These are phyloP conservation scores for Gymnocypris eckloni DNA, from an alignment of 2,797 vertebrate genomes.

Conservation along the genomic window DNA sequence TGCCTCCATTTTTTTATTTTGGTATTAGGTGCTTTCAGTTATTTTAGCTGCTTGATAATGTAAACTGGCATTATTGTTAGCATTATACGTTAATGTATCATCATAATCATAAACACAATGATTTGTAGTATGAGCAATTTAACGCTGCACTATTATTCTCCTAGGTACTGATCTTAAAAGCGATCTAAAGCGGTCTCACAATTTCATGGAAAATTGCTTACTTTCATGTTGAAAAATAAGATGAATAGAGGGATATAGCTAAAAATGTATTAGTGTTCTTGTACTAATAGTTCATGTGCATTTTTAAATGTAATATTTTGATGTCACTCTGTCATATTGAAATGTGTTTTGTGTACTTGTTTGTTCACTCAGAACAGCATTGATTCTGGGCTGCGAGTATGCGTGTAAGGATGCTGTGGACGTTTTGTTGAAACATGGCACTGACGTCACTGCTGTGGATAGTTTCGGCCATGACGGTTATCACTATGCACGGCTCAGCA, in stretches of 20 bases:
- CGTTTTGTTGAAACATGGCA: conserved; percentile 85
- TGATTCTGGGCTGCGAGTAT: conserved; percentile 94
- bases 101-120: not conserved
- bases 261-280: not conserved
- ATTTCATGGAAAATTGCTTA: not conserved
- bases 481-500: conserved; percentile 91
- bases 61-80: not conserved
- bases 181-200: rapidly evolving
- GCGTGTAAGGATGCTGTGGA: conserved; percentile 94
- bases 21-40: not conserved
- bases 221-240: not conserved
- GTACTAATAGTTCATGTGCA: not conserved
- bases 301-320: not conserved
- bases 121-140: not conserved
- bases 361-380: conserved; percentile 80
- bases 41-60: not conserved
- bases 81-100: not conserved
- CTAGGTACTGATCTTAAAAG: not conserved
- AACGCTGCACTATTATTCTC: not conserved
- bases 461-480: conserved; percentile 86
- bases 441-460: conserved; percentile 85
- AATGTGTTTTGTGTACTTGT: not conserved
- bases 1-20: not conserved
- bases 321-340: not conserved
- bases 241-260: not conserved